Percentiles rank a stretch among this genome's conserved stretches.
Conservation (phyloP, 2,113 vertebrate species). For the Rhinolophus sinicus region DNA sequence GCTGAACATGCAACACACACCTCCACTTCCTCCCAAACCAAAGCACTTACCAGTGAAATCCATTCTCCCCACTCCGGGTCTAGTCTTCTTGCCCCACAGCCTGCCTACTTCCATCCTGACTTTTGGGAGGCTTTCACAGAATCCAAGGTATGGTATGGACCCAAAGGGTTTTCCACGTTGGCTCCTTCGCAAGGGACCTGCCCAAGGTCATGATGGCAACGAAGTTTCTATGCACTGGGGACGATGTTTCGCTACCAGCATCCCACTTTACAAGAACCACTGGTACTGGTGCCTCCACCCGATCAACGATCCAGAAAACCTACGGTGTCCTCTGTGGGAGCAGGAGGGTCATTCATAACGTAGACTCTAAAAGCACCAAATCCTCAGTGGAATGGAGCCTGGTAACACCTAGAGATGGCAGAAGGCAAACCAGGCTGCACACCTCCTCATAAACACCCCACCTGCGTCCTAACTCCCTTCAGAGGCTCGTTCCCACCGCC, state of each 20-base stretch:
- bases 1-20: not conserved
- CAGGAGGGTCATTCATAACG: not conserved
- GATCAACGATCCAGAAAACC: not conserved
- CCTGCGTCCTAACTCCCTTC: not conserved
- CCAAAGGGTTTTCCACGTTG: not conserved
- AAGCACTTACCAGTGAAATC: not conserved
- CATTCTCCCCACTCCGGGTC: not conserved
- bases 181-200: not conserved
- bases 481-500: not conserved
- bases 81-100: not conserved
- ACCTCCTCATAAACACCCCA: not conserved
- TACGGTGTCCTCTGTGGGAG: not conserved
- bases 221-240: not conserved
- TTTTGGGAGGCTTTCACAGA: slow-evolving; percentile 4
- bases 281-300: not conserved
- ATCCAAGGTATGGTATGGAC: not conserved
- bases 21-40: not conserved
- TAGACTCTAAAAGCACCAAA: not conserved
- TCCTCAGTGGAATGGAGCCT: not conserved
- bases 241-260: not conserved
- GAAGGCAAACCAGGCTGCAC: not conserved
- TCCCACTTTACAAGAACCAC: not conserved
- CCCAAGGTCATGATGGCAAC: not conserved
- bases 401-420: not conserved
- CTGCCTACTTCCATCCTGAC: not conserved